Evolutionary conservation across 1,140 invertebrate genomes (phyloP).

Genomic region (Drosophila dunni): DNA sequence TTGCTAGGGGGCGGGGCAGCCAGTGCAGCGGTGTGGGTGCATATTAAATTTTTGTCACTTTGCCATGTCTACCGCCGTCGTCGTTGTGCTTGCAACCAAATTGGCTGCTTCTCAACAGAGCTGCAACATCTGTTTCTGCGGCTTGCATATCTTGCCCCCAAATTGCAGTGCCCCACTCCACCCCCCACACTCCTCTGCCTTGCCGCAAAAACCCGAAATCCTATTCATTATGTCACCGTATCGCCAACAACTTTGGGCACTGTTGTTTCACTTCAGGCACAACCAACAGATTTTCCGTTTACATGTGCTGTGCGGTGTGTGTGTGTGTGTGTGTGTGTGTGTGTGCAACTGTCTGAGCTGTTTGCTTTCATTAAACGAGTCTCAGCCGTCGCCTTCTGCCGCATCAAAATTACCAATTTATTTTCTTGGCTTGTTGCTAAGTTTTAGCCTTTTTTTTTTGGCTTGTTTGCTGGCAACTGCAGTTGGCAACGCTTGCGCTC

Average conservation of each 20-base stretch:
- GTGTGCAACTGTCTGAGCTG: neutral
- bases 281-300: conserved; percentile 43
- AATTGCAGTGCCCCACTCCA: conserved; percentile 64
- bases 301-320: conserved; percentile 27
- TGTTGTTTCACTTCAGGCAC: conserved; percentile 27
- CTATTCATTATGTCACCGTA: conserved; percentile 79
- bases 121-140: conserved; percentile 83
- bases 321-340: neutral
- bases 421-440: conserved; percentile 66
- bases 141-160: conserved; percentile 72
- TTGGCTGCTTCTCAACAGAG: conserved; percentile 84
- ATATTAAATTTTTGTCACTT: conserved; percentile 84
- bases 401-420: conserved; percentile 80
- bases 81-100: conserved; percentile 52
- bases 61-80: conserved; percentile 73
- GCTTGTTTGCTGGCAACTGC: conserved; percentile 1
- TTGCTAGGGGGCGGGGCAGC: neutral
- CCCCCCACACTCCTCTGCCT: conserved; percentile 12
- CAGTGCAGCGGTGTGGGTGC: conserved; percentile 41
- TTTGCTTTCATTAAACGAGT: conserved; percentile 59
- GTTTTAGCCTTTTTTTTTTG: neutral
- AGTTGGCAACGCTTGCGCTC: conserved; percentile 29
- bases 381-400: conserved; percentile 58
- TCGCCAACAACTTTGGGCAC: conserved; percentile 31
- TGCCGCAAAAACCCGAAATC: conserved; percentile 72